These are phyloP conservation scores for Hestina assimilis DNA, from an alignment of 1,140 invertebrate species.

Conservation along the genomic window DNA sequence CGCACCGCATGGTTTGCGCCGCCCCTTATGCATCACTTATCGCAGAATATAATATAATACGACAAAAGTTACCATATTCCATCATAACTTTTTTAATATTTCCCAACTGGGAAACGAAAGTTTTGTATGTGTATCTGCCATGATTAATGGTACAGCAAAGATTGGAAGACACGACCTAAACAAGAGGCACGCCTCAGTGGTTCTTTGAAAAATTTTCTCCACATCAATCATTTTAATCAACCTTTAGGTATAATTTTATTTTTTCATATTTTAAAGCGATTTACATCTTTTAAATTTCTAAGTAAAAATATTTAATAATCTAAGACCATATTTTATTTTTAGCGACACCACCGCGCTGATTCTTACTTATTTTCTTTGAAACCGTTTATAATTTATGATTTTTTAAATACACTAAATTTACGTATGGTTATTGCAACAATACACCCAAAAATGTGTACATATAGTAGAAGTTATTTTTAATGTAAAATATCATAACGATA, in stretches of 20 bases:
- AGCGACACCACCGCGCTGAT: no score
- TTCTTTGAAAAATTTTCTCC: constrained; percentile 5
- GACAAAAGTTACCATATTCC: background rate
- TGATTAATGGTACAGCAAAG: constrained; percentile 18
- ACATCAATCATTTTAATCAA: constrained; percentile 17
- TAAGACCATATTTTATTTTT: no score
- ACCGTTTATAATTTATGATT: no score
- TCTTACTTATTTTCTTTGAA: no score
- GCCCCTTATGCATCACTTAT: no score
- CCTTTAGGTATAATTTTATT: constrained; percentile 5
- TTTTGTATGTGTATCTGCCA: background rate
- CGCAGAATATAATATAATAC: no score
- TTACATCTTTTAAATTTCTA: no score
- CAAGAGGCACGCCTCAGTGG: constrained; percentile 1
- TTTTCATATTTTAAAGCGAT: constrained; percentile 3
- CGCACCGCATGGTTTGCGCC: no score
- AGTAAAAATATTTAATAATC: no score
- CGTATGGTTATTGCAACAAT: no score
- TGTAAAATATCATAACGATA: background rate
- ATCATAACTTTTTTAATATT: background rate
- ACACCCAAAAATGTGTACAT: background rate
- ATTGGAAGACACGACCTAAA: background rate
- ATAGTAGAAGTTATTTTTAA: background rate
- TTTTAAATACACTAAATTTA: no score
- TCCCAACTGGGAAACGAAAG: background rate